phyloP scores from a whole-genome alignment of 2,888 invertebrate genomes.

The Dastarcus helophoroides region DNA sequence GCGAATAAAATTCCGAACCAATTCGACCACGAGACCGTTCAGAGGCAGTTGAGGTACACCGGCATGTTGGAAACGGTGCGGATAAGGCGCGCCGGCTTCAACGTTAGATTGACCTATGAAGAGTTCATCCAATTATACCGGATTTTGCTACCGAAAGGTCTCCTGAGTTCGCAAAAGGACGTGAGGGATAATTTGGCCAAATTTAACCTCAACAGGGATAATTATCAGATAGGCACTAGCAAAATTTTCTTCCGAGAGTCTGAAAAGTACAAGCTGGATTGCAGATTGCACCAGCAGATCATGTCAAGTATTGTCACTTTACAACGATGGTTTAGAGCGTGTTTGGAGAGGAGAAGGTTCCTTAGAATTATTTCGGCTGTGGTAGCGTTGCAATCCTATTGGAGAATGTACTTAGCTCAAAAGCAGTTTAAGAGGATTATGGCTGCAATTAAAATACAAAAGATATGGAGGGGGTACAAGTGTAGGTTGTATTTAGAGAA shows the following conservation, averaged over 20 bases:
- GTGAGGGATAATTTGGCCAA: constrained; percentile 74
- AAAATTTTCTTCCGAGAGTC: constrained; percentile 92
- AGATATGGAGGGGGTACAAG: constrained; percentile 62
- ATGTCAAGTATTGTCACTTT: constrained; percentile 86
- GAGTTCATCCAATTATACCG: constrained; percentile 90
- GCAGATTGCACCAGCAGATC: constrained; percentile 84
- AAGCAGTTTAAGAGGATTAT: constrained; percentile 42
- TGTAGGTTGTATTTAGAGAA: constrained; percentile 56
- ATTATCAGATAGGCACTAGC: constrained; percentile 77
- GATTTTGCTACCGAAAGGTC: constrained; percentile 78
- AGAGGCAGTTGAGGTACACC: constrained; percentile 82
- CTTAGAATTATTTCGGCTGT: constrained; percentile 61
- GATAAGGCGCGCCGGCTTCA: constrained; percentile 90
- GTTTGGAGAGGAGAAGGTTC: constrained; percentile 68
- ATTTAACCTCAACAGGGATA: constrained; percentile 74
- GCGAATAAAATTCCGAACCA: constrained; percentile 80
- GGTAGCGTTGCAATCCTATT: constrained; percentile 63
- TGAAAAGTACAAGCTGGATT: constrained; percentile 85
- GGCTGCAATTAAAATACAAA: constrained; percentile 60
- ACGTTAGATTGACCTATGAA: constrained; percentile 84
- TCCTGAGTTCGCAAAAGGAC: constrained; percentile 76
- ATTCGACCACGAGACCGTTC: constrained; percentile 88
- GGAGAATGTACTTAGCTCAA: constrained; percentile 55
- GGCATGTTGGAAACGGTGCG: constrained; percentile 95
- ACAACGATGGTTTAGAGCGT: constrained; percentile 82